Evolutionary conservation across 2,797 vertebrate genomes (phyloP).

Genomic region (Oreochromis grahami): DNA sequence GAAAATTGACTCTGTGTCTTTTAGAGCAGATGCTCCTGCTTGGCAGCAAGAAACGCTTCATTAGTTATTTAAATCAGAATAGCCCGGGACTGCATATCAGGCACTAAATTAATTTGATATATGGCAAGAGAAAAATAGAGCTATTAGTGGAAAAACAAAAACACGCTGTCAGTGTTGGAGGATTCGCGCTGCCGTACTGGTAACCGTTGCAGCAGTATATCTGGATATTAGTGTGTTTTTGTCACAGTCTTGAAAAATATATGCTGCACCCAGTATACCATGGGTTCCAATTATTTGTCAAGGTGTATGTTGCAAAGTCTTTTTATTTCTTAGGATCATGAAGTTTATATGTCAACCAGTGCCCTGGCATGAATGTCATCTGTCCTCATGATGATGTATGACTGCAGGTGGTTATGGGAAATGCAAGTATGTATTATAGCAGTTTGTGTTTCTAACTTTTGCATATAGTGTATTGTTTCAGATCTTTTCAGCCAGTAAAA

Average conservation of each 20-base stretch:
- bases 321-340: slow-evolving; percentile 26
- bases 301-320: neutral
- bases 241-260: slow-evolving; percentile 4
- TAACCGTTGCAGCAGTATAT: neutral
- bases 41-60: slow-evolving; percentile 65
- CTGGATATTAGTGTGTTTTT: neutral
- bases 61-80: slow-evolving; percentile 73
- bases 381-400: slow-evolving; percentile 23
- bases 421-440: neutral
- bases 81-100: slow-evolving; percentile 49
- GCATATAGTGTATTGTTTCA: neutral
- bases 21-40: slow-evolving; percentile 69
- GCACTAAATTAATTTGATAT: slow-evolving; percentile 62
- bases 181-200: neutral
- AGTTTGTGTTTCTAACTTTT: neutral
- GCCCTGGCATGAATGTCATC: slow-evolving; percentile 11
- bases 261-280: neutral
- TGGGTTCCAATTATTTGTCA: slow-evolving; percentile 4
- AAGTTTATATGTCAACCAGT: slow-evolving; percentile 31
- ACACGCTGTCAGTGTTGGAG: slow-evolving; percentile 13
- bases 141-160: slow-evolving; percentile 55
- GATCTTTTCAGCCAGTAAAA: neutral
- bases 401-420: slow-evolving; percentile 1
- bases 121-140: slow-evolving; percentile 48
- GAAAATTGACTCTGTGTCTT: slow-evolving; percentile 67